A percentile compares a stretch with the other conserved stretches of the same genome.
phyloP scores from a whole-genome alignment of 2,888 invertebrate genomes.

The Dryocosmus kuriphilus region DNA sequence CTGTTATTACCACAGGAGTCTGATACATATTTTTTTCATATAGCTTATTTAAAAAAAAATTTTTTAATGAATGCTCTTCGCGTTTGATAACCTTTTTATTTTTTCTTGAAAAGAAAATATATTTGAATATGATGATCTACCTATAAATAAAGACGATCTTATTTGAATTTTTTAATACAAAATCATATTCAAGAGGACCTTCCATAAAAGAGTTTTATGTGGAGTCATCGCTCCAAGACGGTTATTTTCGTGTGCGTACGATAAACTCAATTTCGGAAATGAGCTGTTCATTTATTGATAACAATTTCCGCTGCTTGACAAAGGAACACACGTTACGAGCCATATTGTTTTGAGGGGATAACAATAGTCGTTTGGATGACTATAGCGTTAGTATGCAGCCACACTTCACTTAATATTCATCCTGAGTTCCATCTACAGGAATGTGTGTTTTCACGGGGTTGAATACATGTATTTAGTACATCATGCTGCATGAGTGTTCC shows the following conservation, averaged over 20 bases:
- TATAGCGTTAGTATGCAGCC: slow-evolving; percentile 20
- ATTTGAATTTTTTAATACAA: neutral
- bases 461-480: slow-evolving; percentile 49
- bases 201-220: neutral
- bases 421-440: slow-evolving; percentile 29
- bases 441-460: slow-evolving; percentile 40
- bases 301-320: slow-evolving; percentile 38
- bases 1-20: too few species aligned
- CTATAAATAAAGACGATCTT: neutral
- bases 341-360: neutral
- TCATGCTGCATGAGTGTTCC: slow-evolving; percentile 47
- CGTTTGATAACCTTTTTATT: neutral
- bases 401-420: slow-evolving; percentile 43
- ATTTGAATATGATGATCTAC: neutral
- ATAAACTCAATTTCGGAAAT: slow-evolving; percentile 12
- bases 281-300: slow-evolving; percentile 28
- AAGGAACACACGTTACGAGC: slow-evolving; percentile 10
- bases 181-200: neutral
- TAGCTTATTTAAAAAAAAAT: too few species aligned
- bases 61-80: too few species aligned
- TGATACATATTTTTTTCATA: too few species aligned
- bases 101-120: neutral
- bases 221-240: neutral
- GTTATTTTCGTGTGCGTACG: slow-evolving; percentile 22
- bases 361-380: slow-evolving; percentile 21